phyloP scores from a whole-genome alignment of 2,888 invertebrate species.

The Cecidostiba fungosa region DNA sequence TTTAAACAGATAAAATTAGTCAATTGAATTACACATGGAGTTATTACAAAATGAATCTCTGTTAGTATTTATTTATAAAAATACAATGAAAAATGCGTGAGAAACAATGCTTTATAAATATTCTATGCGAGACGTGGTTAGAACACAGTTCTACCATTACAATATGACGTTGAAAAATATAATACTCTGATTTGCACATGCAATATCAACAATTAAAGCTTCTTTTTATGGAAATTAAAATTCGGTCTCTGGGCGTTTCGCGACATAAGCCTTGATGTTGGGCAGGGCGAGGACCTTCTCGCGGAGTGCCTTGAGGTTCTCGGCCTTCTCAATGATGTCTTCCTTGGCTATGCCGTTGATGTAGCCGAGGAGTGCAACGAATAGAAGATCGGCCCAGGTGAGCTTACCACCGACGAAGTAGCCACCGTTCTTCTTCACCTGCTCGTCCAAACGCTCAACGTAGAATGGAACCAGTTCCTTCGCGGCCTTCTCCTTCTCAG shows the following conservation, averaged over 20 bases:
- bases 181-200: background rate
- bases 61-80: background rate
- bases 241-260: conserved; percentile 79
- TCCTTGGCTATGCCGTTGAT: conserved; percentile 82
- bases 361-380: conserved; percentile 83
- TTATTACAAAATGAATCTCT: background rate
- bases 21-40: too few species aligned
- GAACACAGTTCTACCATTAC: background rate
- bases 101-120: background rate
- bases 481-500: conserved; percentile 80
- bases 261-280: conserved; percentile 85
- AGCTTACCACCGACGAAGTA: conserved; percentile 81
- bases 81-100: background rate
- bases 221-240: background rate
- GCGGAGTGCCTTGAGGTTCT: conserved; percentile 82
- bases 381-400: conserved; percentile 85
- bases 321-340: conserved; percentile 83
- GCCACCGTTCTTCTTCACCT: conserved; percentile 83
- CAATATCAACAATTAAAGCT: background rate
- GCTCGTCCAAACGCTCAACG: conserved; percentile 82
- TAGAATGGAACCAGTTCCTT: conserved; percentile 83
- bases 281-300: conserved; percentile 83
- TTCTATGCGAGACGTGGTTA: background rate
- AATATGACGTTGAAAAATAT: background rate
- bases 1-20: too few species aligned